Conservation (phyloP, 2,113 vertebrate species). For the Heterochromis multidens region DNA sequence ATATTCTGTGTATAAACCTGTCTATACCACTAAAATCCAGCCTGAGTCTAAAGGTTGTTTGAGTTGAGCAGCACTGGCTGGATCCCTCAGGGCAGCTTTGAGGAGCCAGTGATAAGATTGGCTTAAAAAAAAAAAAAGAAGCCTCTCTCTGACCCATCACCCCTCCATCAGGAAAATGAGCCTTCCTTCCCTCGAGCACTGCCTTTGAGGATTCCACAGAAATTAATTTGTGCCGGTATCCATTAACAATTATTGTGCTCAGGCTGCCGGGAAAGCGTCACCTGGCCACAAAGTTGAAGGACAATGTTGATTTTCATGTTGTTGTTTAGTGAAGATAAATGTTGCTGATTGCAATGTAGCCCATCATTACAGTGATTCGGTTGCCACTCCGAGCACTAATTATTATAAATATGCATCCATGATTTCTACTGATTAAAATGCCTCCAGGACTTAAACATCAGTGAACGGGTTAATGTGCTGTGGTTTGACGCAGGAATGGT, state of each 20-base stretch:
- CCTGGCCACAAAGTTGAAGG: neutral
- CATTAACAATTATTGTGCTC: neutral
- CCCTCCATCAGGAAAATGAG: neutral
- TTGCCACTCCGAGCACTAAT: neutral
- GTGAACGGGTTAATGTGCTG: constrained; percentile 42
- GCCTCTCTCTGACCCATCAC: neutral
- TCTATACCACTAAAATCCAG: neutral
- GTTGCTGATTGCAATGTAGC: neutral
- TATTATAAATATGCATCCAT: neutral
- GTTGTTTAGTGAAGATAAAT: neutral
- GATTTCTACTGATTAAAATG: neutral
- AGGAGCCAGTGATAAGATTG: neutral
- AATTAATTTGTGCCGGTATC: constrained; percentile 2
- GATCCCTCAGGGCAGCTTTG: neutral
- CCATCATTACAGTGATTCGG: neutral
- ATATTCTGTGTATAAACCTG: neutral
- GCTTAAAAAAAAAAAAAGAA: neutral
- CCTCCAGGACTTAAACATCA: neutral
- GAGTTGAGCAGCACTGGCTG: neutral
- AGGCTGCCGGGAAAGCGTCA: neutral
- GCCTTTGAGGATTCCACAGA: neutral
- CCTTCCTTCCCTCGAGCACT: neutral
- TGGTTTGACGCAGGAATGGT: constrained; percentile 53
- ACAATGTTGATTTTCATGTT: neutral
- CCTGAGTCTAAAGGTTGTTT: neutral